phyloP scores from a whole-genome alignment of 2,888 invertebrate genomes.

The Heliconius charithonia region DNA sequence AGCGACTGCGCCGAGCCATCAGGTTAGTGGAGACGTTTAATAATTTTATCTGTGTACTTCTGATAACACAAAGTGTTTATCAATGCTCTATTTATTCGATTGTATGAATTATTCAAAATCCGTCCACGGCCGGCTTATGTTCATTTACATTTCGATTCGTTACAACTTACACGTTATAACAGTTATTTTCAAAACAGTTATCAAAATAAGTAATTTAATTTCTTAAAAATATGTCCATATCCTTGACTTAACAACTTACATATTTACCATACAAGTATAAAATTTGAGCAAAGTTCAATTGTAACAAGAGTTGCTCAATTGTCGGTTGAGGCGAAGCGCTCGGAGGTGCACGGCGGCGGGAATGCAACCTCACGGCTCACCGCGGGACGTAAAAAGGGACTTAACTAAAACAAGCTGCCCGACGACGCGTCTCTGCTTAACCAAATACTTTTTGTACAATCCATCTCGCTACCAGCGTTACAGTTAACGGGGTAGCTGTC shows the following conservation, averaged over 20 bases:
- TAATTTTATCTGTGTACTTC: slow-evolving; percentile 69
- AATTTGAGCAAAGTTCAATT: slow-evolving; percentile 14
- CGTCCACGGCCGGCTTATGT: slow-evolving; percentile 27
- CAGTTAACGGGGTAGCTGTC: slow-evolving; percentile 29
- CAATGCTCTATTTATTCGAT: slow-evolving; percentile 60
- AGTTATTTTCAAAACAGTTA: slow-evolving; percentile 11
- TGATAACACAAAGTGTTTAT: slow-evolving; percentile 67
- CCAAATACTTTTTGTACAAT: slow-evolving; percentile 58
- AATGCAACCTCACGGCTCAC: slow-evolving; percentile 75
- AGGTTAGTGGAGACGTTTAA: slow-evolving; percentile 75
- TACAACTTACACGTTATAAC: slow-evolving; percentile 21
- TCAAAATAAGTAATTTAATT: neutral
- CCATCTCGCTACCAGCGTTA: slow-evolving; percentile 38
- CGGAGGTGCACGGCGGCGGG: slow-evolving; percentile 60
- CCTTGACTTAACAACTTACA: neutral
- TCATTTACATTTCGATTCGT: slow-evolving; percentile 29
- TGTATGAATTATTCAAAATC: slow-evolving; percentile 25
- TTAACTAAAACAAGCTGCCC: slow-evolving; percentile 63
- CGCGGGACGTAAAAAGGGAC: slow-evolving; percentile 74
- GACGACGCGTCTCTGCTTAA: slow-evolving; percentile 72
- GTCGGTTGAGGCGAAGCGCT: slow-evolving; percentile 51
- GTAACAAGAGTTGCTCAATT: slow-evolving; percentile 28
- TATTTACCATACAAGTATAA: neutral
- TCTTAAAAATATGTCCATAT: neutral
- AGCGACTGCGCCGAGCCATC: slow-evolving; percentile 80